phyloP scores from a whole-genome alignment of 2,888 invertebrate species.

The Nomada ferruginata region DNA sequence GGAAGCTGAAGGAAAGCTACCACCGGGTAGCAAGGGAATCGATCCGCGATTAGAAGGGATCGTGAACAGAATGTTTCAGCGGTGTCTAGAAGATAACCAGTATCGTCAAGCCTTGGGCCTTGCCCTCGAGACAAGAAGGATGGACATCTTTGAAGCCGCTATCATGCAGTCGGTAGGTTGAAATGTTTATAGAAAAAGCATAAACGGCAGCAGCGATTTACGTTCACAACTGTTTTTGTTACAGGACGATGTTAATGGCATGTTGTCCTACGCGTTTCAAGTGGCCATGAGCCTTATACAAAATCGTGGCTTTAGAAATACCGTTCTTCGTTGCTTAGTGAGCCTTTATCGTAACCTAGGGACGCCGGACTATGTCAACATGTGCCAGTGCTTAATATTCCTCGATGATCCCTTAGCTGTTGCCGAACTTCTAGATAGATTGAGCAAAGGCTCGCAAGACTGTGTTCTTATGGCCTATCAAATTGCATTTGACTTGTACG shows the following conservation, averaged over 20 bases:
- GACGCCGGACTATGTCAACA: constrained; percentile 98
- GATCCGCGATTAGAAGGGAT: constrained; percentile 95
- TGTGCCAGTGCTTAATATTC: constrained; percentile 99
- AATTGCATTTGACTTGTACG: constrained; percentile 99
- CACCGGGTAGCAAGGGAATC: constrained; percentile 88
- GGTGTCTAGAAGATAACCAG: constrained; percentile 97
- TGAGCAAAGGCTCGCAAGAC: constrained; percentile 91
- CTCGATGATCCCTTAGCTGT: constrained; percentile 97
- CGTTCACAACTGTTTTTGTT: constrained; percentile 39
- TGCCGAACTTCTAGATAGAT: constrained; percentile 95
- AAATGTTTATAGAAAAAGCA: neutral
- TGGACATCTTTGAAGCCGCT: constrained; percentile 97
- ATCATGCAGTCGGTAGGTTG: constrained; percentile 91
- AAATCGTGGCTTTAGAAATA: constrained; percentile 96
- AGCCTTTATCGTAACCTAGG: constrained; percentile 94
- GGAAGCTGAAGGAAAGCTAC: constrained; percentile 88
- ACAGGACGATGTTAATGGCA: constrained; percentile 93
- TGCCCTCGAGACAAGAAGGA: constrained; percentile 97
- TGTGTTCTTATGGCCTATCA: constrained; percentile 98
- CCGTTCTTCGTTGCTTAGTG: constrained; percentile 94
- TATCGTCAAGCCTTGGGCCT: constrained; percentile 98
- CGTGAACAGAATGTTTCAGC: constrained; percentile 98
- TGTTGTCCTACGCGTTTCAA: constrained; percentile 97
- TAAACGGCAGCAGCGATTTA: neutral
- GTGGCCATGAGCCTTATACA: constrained; percentile 98